Base-by-base conservation (phyloP, 2,888 invertebrate species). In the Unio delphinus region DNA sequence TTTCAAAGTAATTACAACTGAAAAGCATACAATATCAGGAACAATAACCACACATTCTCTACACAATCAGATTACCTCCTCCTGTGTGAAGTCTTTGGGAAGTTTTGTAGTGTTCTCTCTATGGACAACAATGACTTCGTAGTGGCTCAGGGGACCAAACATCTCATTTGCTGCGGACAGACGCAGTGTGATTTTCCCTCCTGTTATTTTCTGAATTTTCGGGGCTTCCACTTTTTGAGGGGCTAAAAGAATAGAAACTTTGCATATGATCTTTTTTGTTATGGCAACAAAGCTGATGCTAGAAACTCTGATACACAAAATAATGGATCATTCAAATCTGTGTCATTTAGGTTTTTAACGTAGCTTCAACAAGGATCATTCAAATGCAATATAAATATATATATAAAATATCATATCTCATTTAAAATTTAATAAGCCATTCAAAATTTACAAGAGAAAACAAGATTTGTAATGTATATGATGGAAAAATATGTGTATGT, bases 121-220 rank as follows among this genome's bases (percentile, higher is more conserved):
- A 5, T 98, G 98, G 30, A 99, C 97, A 70, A 99, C 97, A 83
- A 98, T 94, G 86, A 99, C 91, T 91, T 95, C 97, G 91, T 99
- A 99, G 91, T 99, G 97, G 70, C 96, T 96, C 83, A 99, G 97
- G 11, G 97, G 97, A 30, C 99, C 99, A 88, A 98, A 98, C 90
- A 98, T 98, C 91, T 99, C 99, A 0, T 97, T 97, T 0, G 99
- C 98, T 45, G 77, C 71, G 18, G 75, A 63, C 59, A 89, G 73
- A 15, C 69, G 58, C 45, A 89, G 68, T 59, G 74, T 80, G 55
- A 88, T 77, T 55, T 73, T 77, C 2, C 84, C 82, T 15, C 76
- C 70, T 26, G 68, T 70, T 18, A 85, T 73, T 17, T 74, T 67
- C 2, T 67, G 70, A 11, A 84, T 70, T 8, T 61, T 67, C 20